A percentile compares a stretch with the other conserved stretches of the same genome.
Conservation (phyloP, 2,797 vertebrate genomes). For the Cephalopachus bancanus region DNA sequence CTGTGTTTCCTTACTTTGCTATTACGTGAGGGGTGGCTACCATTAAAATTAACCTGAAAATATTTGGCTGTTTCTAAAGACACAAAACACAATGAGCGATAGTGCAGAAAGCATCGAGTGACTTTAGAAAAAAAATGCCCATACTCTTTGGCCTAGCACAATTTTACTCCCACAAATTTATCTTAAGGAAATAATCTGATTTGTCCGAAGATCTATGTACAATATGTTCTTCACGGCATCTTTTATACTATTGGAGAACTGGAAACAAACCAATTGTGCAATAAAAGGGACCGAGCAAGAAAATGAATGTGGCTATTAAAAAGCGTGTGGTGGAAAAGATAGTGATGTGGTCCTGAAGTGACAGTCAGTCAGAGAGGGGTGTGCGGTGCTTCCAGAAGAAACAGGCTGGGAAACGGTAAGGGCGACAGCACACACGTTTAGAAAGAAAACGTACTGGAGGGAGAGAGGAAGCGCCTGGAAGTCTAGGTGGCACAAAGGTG, state of each 20-base stretch:
- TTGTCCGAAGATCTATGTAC: background rate
- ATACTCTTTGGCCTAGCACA: background rate
- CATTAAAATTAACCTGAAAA: background rate
- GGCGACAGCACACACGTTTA: background rate
- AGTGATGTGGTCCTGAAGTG: fast-evolving
- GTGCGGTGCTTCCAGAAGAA: no score
- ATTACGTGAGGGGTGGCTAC: background rate
- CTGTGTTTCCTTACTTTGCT: background rate
- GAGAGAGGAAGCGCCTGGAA: background rate
- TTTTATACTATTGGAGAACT: background rate
- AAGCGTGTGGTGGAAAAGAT: background rate
- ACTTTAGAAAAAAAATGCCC: background rate
- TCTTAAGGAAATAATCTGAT: slow-evolving; percentile 49
- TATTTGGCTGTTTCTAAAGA: background rate
- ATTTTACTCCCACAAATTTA: background rate
- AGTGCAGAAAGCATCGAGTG: background rate
- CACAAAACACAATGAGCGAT: background rate
- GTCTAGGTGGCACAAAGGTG: background rate
- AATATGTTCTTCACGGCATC: background rate
- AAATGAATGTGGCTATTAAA: slow-evolving; percentile 46
- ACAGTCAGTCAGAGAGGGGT: fast-evolving
- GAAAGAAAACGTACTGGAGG: background rate
- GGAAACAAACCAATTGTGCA: background rate
- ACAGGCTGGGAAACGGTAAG: background rate
- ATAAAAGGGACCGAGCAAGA: background rate